phyloP scores from a whole-genome alignment of 2,888 invertebrate species.

The Tetragonisca angustula region DNA sequence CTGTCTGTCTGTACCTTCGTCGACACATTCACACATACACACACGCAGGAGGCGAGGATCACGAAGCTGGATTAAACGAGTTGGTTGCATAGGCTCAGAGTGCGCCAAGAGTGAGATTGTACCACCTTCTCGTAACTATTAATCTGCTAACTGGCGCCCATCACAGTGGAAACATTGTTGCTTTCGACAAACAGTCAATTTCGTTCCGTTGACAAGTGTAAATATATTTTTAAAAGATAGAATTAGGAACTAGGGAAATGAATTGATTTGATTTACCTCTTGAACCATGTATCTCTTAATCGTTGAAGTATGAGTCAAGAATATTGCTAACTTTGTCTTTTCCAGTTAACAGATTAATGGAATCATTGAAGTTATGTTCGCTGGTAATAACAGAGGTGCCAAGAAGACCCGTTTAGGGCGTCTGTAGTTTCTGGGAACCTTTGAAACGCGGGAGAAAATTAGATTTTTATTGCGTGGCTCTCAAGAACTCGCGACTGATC shows the following conservation, averaged over 20 bases:
- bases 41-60: conserved; percentile 13
- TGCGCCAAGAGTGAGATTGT: conserved; percentile 8
- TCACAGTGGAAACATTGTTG: background rate
- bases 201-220: background rate
- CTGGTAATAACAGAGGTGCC: background rate
- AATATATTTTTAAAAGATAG: background rate
- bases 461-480: background rate
- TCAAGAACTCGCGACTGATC: background rate
- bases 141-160: conserved; percentile 11
- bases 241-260: background rate
- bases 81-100: conserved; percentile 24
- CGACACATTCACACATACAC: conserved; percentile 33
- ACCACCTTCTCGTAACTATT: conserved; percentile 8
- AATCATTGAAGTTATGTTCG: background rate
- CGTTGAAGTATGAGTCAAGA: background rate
- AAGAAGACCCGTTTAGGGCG: background rate
- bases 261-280: background rate
- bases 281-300: background rate
- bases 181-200: background rate
- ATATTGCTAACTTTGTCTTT: background rate
- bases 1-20: conserved; percentile 40
- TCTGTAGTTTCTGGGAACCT: background rate
- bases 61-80: conserved; percentile 36
- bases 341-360: conserved; percentile 16
- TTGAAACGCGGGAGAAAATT: background rate